Conservation (phyloP, 2,888 invertebrate species). For the Tenodera sinensis region DNA sequence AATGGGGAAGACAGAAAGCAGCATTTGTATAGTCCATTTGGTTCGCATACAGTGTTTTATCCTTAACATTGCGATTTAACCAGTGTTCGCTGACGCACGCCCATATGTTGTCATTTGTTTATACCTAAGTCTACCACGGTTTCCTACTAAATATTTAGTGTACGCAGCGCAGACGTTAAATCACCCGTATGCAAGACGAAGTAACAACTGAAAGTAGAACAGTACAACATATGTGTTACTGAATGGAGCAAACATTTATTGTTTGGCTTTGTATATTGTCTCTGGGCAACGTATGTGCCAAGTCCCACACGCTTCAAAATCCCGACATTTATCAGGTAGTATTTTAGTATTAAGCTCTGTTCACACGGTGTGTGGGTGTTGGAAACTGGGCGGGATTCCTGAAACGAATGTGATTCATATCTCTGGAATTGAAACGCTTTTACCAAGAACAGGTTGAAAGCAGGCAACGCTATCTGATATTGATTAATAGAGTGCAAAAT, state of each 20-base stretch:
- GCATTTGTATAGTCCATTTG: too few species aligned
- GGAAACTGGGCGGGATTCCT: not conserved
- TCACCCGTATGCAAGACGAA: not conserved
- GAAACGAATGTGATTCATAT: not conserved
- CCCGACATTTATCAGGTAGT: not conserved
- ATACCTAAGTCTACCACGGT: too few species aligned
- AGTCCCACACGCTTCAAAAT: not conserved
- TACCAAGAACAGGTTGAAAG: not conserved
- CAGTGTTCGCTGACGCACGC: too few species aligned
- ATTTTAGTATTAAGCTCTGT: not conserved
- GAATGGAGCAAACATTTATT: not conserved
- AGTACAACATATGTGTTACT: not conserved
- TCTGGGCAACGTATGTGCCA: not conserved
- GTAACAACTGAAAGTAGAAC: not conserved
- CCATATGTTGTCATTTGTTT: too few species aligned
- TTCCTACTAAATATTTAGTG: too few species aligned
- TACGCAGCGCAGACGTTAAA: too few species aligned
- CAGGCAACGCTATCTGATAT: too few species aligned
- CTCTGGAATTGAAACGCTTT: not conserved
- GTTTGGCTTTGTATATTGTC: not conserved
- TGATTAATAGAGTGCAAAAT: too few species aligned
- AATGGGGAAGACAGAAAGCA: too few species aligned
- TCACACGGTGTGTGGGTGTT: not conserved
- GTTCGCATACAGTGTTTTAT: too few species aligned
- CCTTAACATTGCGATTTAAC: too few species aligned